These are phyloP conservation scores for Himantopus leucocephalus DNA, from an alignment of 2,113 vertebrate species.

Conservation along the genomic window DNA sequence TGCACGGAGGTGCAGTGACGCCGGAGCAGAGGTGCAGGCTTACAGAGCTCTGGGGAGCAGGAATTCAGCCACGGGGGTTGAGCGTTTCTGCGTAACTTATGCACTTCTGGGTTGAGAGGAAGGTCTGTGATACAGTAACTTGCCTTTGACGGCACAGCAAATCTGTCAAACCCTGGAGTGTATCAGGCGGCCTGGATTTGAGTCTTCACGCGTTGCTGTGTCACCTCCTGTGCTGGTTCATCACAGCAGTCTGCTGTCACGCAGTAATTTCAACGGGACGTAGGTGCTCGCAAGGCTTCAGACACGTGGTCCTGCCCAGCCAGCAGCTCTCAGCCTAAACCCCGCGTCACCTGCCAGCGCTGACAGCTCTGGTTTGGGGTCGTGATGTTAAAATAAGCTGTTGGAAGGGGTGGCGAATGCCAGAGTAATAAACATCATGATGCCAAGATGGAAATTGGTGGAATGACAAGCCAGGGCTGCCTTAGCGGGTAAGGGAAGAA, in stretches of 20 bases:
- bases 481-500: neutral
- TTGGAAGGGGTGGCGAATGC: neutral
- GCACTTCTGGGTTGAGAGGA: neutral
- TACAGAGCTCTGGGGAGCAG: neutral
- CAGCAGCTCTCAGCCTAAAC: neutral
- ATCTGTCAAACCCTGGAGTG: neutral
- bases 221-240: neutral
- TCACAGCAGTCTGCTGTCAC: no score
- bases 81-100: neutral
- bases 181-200: neutral
- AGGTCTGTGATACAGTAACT: neutral
- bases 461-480: neutral
- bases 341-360: neutral
- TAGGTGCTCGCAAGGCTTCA: neutral
- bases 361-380: neutral
- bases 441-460: neutral
- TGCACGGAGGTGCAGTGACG: neutral
- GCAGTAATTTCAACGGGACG: neutral
- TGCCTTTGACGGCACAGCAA: neutral
- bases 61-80: neutral
- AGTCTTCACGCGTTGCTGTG: neutral
- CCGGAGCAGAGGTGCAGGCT: neutral
- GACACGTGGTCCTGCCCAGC: neutral
- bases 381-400: neutral
- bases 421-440: neutral